Evolutionary conservation across 2,888 invertebrate genomes (phyloP).

Genomic region (Noctua pronuba): DNA sequence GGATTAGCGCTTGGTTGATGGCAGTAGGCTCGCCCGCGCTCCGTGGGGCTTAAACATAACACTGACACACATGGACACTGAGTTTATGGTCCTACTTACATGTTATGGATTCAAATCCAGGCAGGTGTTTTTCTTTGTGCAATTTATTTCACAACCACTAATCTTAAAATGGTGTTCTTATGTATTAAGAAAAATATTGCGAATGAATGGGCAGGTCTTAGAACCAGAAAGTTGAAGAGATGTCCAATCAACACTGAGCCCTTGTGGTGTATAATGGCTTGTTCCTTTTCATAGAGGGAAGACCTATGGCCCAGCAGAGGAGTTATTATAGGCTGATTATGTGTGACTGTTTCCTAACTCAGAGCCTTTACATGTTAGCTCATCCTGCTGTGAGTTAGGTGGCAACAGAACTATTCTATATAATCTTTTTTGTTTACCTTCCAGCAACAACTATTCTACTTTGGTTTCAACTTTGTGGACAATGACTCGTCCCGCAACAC

Average conservation of each 20-base stretch:
- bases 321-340: background rate
- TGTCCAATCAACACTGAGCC: too few species aligned
- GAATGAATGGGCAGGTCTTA: background rate
- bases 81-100: background rate
- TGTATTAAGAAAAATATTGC: background rate
- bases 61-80: too few species aligned
- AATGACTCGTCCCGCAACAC: slow-evolving; percentile 78
- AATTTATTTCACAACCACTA: too few species aligned
- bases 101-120: background rate
- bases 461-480: slow-evolving; percentile 83
- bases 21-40: too few species aligned
- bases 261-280: background rate
- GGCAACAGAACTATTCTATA: background rate
- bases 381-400: background rate
- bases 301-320: background rate
- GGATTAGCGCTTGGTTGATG: too few species aligned
- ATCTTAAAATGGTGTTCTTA: background rate
- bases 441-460: slow-evolving; percentile 82
- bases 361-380: background rate
- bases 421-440: slow-evolving; percentile 62
- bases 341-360: background rate
- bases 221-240: background rate
- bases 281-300: background rate
- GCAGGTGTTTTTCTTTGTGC: background rate
- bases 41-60: too few species aligned